Conservation (phyloP, 1,140 invertebrate species). For the Magallana ariakensis region DNA sequence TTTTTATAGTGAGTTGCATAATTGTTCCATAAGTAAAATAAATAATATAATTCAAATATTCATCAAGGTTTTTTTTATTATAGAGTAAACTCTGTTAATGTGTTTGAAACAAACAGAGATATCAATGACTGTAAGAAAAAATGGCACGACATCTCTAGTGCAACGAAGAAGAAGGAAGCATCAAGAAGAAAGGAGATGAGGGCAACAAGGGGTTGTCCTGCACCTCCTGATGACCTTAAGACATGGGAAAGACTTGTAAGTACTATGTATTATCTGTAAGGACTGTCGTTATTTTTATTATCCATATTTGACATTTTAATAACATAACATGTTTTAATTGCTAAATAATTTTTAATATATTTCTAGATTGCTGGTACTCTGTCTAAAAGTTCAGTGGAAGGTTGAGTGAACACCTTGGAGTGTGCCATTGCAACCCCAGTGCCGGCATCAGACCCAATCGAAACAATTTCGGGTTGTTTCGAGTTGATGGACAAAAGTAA, state of each 20-base stretch:
- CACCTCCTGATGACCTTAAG: not conserved
- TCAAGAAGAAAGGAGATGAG: not conserved
- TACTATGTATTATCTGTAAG: not conserved
- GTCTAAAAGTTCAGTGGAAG: not conserved
- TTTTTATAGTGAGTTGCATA: no score
- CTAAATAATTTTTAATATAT: not conserved
- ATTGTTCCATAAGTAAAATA: no score
- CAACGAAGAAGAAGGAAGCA: not conserved
- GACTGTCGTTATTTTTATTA: not conserved
- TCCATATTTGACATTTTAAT: not conserved
- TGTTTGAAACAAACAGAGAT: no score
- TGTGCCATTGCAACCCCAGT: not conserved
- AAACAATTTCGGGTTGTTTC: not conserved
- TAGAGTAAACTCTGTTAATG: no score
- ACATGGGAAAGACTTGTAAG: not conserved
- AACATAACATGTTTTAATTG: not conserved
- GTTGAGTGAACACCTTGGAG: not conserved
- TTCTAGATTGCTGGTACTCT: not conserved
- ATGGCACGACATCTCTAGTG: not conserved
- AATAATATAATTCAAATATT: no score
- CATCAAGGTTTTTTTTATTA: no score
- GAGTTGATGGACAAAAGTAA: constrained; percentile 1
- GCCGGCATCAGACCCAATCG: not conserved
- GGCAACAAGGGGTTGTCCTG: not conserved
- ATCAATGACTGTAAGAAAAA: not conserved